phyloP scores from a whole-genome alignment of 2,888 invertebrate genomes.

The Zhuqinia jingwanae region DNA sequence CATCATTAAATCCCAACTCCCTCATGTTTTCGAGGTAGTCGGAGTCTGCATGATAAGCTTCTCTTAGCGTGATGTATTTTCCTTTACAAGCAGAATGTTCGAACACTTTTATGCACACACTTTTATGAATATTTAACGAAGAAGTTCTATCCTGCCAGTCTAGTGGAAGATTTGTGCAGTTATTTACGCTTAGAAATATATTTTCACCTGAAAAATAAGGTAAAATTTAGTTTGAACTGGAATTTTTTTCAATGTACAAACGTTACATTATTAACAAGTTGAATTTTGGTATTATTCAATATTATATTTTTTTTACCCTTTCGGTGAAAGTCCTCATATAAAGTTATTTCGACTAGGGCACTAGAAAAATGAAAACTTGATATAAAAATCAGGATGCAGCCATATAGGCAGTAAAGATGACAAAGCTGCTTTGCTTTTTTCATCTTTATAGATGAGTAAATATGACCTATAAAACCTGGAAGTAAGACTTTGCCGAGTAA shows the following conservation, averaged over 20 bases:
- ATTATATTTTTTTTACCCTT: slow-evolving; percentile 53
- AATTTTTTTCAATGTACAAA: neutral
- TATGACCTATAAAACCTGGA: slow-evolving; percentile 28
- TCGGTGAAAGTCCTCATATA: slow-evolving; percentile 70
- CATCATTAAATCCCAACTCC: slow-evolving; percentile 74
- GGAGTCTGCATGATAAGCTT: slow-evolving; percentile 70
- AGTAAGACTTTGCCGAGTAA: neutral
- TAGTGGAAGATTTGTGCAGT: slow-evolving; percentile 73
- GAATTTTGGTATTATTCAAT: no score
- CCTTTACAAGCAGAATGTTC: slow-evolving; percentile 75
- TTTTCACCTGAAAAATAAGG: slow-evolving; percentile 72
- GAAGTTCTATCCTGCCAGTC: slow-evolving; percentile 76
- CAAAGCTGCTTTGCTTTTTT: neutral
- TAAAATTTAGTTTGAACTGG: neutral
- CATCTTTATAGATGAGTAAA: neutral
- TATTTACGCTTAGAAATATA: slow-evolving; percentile 69
- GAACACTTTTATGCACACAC: slow-evolving; percentile 74
- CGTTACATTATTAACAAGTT: no score
- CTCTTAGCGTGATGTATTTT: slow-evolving; percentile 69
- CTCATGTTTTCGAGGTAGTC: slow-evolving; percentile 74
- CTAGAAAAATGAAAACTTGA: slow-evolving; percentile 13
- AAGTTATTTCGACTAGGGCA: slow-evolving; percentile 64
- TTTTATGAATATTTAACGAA: slow-evolving; percentile 70
- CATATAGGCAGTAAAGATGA: neutral
- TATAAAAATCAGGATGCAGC: neutral